Conservation (phyloP, 64 coral and sea anemone species). For the Montipora efflorescens region DNA sequence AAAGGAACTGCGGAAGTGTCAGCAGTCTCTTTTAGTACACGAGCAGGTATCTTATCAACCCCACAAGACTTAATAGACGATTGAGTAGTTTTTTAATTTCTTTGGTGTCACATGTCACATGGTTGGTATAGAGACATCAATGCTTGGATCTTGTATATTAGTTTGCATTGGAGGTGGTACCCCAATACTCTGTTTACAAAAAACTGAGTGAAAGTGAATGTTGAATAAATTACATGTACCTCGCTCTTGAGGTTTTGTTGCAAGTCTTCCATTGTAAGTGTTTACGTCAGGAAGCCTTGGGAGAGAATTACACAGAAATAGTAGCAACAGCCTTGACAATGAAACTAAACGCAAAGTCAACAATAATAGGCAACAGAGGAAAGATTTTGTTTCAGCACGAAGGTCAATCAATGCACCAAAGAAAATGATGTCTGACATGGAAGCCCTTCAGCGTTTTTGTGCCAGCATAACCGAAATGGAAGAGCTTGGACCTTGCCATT, state of each 20-base stretch:
- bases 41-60: background rate
- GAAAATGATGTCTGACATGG: too few relatives aligned
- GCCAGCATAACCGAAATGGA: too few relatives aligned
- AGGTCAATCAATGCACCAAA: too few relatives aligned
- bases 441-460: too few relatives aligned
- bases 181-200: background rate
- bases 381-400: too few relatives aligned
- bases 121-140: conserved; percentile 16
- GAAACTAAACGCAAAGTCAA: too few relatives aligned
- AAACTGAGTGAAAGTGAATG: background rate
- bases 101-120: conserved; percentile 9
- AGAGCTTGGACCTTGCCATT: too few relatives aligned
- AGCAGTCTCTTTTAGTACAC: too few relatives aligned
- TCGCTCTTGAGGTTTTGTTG: background rate
- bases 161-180: conserved; percentile 10
- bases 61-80: background rate
- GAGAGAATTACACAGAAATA: too few relatives aligned
- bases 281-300: background rate
- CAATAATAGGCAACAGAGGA: too few relatives aligned
- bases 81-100: background rate
- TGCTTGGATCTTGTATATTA: conserved; percentile 3
- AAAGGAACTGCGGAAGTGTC: too few relatives aligned
- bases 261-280: background rate
- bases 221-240: background rate
- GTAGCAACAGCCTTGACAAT: too few relatives aligned